A percentile compares a stretch with the other conserved stretches of the same genome.
Conservation (phyloP, 2,113 vertebrate genomes). For the Mustela nigripes region DNA sequence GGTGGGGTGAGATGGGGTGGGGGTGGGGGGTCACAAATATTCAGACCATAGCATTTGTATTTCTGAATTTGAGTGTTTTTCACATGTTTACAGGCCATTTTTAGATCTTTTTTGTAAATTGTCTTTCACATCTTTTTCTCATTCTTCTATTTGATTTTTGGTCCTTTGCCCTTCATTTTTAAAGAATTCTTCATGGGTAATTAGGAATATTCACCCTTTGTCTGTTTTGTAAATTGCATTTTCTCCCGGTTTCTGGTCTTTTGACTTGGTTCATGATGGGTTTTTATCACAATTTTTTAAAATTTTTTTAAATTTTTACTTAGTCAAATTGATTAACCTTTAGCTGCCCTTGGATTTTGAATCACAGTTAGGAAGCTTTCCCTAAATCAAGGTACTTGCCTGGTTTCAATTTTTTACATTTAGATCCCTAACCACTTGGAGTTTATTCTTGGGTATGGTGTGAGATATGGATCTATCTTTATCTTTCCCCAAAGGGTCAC, state of each 20-base stretch:
- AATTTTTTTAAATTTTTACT: not conserved
- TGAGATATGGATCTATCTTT: not conserved
- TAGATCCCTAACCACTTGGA: not conserved
- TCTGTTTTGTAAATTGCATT: not conserved
- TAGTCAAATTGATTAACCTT: not conserved
- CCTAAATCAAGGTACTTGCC: not conserved
- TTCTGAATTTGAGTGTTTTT: not conserved
- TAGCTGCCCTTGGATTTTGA: conserved; percentile 1
- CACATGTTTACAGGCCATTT: not conserved
- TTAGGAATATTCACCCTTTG: not conserved
- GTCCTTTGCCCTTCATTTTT: not conserved
- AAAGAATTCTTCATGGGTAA: not conserved
- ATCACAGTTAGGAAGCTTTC: not conserved
- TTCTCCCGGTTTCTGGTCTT: not conserved
- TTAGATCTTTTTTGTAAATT: not conserved
- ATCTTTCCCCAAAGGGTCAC: not conserved
- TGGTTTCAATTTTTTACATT: not conserved
- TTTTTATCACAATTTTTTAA: not conserved
- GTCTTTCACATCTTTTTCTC: not conserved
- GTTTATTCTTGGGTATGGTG: not conserved
- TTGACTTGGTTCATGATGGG: not conserved
- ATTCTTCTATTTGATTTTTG: not conserved
- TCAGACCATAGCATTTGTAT: not conserved
- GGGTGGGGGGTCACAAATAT: not conserved
- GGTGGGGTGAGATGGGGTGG: not conserved